Percentiles rank a stretch among this genome's conserved stretches.
Conservation (phyloP, 1,140 invertebrate species). For the Cryptotermes secundus region DNA sequence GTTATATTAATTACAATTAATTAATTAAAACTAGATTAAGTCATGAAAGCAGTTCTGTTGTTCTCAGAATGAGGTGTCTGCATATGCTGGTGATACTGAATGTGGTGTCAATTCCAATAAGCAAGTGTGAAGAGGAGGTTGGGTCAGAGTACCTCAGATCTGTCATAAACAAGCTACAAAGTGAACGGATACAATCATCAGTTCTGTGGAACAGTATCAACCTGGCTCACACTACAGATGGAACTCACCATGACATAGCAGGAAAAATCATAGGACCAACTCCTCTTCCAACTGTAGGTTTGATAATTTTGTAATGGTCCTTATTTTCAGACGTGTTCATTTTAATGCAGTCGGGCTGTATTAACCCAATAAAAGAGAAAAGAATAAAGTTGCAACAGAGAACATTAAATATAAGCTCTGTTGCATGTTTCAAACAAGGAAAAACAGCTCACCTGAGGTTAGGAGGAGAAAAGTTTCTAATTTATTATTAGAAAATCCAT, state of each 20-base stretch:
- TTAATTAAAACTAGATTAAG: too few relatives aligned
- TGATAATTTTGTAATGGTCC: background rate
- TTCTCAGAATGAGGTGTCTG: background rate
- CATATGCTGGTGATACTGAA: background rate
- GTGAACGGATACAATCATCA: background rate
- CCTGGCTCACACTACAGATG: background rate
- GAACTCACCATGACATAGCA: background rate
- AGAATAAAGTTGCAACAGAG: too few relatives aligned
- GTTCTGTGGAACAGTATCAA: background rate
- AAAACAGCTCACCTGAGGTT: too few relatives aligned
- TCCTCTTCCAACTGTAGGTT: background rate
- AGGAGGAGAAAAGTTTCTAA: too few relatives aligned
- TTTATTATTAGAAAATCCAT: too few relatives aligned
- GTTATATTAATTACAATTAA: too few relatives aligned
- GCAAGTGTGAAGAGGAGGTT: background rate
- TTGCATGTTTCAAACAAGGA: too few relatives aligned
- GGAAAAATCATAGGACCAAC: constrained; percentile 27
- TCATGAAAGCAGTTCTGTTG: background rate
- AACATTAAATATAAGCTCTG: too few relatives aligned
- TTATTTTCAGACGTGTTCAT: too few relatives aligned
- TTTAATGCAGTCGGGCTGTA: too few relatives aligned
- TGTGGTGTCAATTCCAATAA: background rate
- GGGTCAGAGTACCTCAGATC: background rate
- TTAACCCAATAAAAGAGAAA: too few relatives aligned
- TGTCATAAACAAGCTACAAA: constrained; percentile 8